These are phyloP conservation scores for Perccottus glenii DNA, from an alignment of 2,113 vertebrate genomes.

Conservation along the genomic window DNA sequence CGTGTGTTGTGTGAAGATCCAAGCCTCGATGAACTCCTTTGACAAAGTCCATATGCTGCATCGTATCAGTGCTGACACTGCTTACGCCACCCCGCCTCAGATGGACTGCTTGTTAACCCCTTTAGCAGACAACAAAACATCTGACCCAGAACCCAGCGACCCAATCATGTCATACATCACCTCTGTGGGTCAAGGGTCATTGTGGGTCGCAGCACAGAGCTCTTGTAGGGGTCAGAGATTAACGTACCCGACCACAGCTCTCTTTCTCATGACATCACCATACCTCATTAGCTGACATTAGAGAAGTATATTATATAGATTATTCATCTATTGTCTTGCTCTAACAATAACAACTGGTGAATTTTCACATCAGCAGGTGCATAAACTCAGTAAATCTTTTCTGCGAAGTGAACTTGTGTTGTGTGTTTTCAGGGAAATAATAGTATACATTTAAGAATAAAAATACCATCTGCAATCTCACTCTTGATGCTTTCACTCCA, in stretches of 20 bases:
- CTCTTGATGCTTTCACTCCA: too few relatives aligned
- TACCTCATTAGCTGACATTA: not conserved
- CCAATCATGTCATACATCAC: constrained; percentile 49
- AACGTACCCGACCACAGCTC: constrained; percentile 43
- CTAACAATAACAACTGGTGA: too few relatives aligned
- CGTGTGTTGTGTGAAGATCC: constrained; percentile 46
- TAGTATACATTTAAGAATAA: too few relatives aligned
- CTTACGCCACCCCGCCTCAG: constrained; percentile 12
- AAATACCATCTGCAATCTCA: too few relatives aligned
- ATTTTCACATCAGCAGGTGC: too few relatives aligned
- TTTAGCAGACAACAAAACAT: constrained; percentile 59
- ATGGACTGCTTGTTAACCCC: constrained; percentile 42
- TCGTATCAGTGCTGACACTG: constrained; percentile 13
- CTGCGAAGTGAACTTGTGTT: too few relatives aligned
- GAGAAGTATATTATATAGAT: not conserved
- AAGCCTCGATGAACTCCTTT: not conserved
- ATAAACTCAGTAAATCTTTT: too few relatives aligned
- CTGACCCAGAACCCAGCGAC: constrained; percentile 53
- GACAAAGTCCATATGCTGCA: constrained; percentile 29
- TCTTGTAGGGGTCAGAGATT: constrained; percentile 53
- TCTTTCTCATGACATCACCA: constrained; percentile 56
- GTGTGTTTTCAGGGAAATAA: too few relatives aligned
- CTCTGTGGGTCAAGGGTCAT: constrained; percentile 43
- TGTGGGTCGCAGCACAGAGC: constrained; percentile 43
- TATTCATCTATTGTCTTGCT: too few relatives aligned